A percentile compares a stretch with the other conserved stretches of the same genome.
Conservation (phyloP, 23 tunicate genomes). For the Halocynthia aurantium region DNA sequence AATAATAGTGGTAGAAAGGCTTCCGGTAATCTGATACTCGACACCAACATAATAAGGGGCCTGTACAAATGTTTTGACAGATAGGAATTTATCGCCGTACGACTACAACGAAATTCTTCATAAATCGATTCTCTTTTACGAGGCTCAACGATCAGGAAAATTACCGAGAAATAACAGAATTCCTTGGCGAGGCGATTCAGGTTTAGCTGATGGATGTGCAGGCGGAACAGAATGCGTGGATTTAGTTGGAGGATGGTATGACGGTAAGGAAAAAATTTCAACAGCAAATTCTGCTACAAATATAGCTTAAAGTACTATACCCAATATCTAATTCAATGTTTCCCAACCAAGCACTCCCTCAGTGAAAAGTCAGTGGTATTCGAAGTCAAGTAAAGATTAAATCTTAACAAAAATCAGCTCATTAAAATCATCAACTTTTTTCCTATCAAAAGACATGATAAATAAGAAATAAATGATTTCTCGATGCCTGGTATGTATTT, state of each 20-base stretch:
- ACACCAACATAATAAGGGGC: too few relatives aligned
- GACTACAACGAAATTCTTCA: constrained; percentile 41
- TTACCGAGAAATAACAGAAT: constrained; percentile 23
- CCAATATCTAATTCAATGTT: background rate
- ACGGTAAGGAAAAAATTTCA: constrained; percentile 50
- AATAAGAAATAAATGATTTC: too few relatives aligned
- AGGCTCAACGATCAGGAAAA: constrained; percentile 33
- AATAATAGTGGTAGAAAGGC: too few relatives aligned
- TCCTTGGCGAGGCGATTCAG: constrained; percentile 41
- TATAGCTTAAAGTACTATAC: background rate
- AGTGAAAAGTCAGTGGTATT: too few relatives aligned
- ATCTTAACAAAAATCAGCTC: too few relatives aligned
- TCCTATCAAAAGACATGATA: too few relatives aligned
- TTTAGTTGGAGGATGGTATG: constrained; percentile 91
- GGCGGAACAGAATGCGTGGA: constrained; percentile 31
- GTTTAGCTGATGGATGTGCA: constrained; percentile 37
- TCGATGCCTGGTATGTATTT: too few relatives aligned
- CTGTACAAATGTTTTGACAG: too few relatives aligned
- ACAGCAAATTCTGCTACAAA: too few relatives aligned
- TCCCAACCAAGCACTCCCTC: background rate
- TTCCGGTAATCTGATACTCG: too few relatives aligned
- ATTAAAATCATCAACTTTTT: too few relatives aligned
- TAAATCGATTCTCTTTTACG: constrained; percentile 34
- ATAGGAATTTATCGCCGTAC: constrained; percentile 1
- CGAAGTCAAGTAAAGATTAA: too few relatives aligned